Evolutionary conservation across 2,797 vertebrate species (phyloP).

Genomic region (Acanthis flammea): DNA sequence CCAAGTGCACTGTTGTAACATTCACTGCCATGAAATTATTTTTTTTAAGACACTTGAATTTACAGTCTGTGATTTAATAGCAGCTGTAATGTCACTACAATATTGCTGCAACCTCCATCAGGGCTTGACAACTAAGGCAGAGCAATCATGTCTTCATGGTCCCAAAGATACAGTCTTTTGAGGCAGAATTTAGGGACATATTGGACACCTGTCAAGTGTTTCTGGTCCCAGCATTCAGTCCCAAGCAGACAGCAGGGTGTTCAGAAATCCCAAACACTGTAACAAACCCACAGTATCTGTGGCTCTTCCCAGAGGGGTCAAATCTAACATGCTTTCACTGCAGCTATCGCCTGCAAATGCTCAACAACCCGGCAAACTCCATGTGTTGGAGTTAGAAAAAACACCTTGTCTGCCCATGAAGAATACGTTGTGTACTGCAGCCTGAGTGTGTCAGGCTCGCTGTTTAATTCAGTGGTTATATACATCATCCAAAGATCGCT

Average conservation of each 20-base stretch:
- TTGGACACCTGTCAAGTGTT: neutral
- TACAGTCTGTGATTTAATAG: neutral
- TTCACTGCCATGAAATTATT: neutral
- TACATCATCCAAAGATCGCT: neutral
- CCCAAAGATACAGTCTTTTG: neutral
- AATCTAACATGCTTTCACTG: neutral
- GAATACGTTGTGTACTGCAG: neutral
- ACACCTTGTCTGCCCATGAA: neutral
- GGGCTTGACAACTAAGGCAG: neutral
- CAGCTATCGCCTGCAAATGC: neutral
- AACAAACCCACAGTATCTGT: neutral
- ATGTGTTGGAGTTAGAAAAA: neutral
- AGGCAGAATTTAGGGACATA: neutral
- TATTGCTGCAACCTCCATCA: neutral
- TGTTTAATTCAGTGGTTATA: neutral
- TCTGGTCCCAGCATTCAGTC: neutral
- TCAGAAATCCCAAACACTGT: neutral
- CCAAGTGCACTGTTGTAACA: neutral
- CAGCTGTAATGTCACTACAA: neutral
- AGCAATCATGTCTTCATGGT: neutral
- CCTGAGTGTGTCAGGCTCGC: neutral
- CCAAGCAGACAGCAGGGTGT: neutral
- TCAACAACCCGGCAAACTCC: neutral
- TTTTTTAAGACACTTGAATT: neutral
- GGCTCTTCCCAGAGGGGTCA: neutral